Evolutionary conservation across 2,888 invertebrate species (phyloP).

Genomic region (Cheilosia grossa): DNA sequence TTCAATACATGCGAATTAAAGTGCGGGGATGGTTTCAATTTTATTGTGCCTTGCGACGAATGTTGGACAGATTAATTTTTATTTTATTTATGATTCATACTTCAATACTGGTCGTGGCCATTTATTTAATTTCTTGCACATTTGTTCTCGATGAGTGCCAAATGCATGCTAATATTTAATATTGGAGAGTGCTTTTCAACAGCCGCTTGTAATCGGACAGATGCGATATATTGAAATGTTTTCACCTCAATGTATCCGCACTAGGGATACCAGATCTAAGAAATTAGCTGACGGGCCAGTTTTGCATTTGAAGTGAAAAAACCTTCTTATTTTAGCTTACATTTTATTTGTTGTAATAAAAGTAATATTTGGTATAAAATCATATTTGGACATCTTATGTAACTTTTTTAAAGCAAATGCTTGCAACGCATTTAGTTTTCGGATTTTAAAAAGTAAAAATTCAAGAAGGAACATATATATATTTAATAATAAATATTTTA

Average conservation of each 20-base stretch:
- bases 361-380: too few species aligned
- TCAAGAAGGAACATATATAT: too few species aligned
- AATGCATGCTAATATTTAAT: slow-evolving; percentile 6
- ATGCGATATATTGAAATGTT: not conserved
- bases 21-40: not conserved
- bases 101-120: slow-evolving; percentile 12
- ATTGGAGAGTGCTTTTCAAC: not conserved
- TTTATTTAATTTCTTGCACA: slow-evolving; percentile 16
- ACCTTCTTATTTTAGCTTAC: too few species aligned
- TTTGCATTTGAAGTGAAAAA: too few species aligned
- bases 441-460: too few species aligned
- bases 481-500: too few species aligned
- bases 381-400: too few species aligned
- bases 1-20: not conserved
- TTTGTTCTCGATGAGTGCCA: not conserved
- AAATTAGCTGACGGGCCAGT: too few species aligned
- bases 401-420: too few species aligned
- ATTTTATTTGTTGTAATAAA: too few species aligned
- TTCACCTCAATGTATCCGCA: not conserved
- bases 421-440: too few species aligned
- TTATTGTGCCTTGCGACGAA: not conserved
- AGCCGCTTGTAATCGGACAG: not conserved
- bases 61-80: slow-evolving; percentile 4
- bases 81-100: not conserved
- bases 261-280: too few species aligned